Evolutionary conservation across 2,888 invertebrate genomes (phyloP), one percentile per base, ranked within the genome.

Genomic region (Scaptodrosophila latifasciaeformis): DNA sequence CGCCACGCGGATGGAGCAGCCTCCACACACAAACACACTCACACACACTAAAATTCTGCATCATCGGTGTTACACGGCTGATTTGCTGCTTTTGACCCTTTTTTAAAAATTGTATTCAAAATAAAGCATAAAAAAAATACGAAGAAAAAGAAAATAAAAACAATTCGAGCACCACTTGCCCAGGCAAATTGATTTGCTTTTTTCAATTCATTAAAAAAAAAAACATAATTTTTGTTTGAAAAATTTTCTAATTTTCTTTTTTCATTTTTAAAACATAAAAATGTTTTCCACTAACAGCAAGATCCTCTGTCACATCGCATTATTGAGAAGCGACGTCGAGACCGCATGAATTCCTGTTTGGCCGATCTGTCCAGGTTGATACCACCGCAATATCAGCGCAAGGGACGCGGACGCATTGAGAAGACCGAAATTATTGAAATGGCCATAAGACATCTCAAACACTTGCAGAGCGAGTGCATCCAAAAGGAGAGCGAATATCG

Each of bases 381-480:
- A 61, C 98, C 97, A 0, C 92, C 95, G 1, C 94, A 95, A 79
- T 97, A 96, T 85, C 89, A 96, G 81, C 96, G 97, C 86, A 97
- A 97, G 86, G 97, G 97, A 5, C 91, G 97, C 49, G 97, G 97
- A 12, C 90, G 98, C 35, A 95, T 98, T 44, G 98, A 98, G 86
- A 98, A 98, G 88, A 97, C 97, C 0, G 97, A 98, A 88, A 97
- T 98, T 59, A 97, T 98, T 55, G 97, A 98, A 87, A 96, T 97
- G 96, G 97, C 97, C 35, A 97, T 97, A 63, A 91, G 95, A 53
- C 96, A 97, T 82, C 92, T 98, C 88, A 95, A 96, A 84, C 93
- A 93, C 86, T 88, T 98, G 59, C 96, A 96, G 83, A 92, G 91
- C 59, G 89, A 86, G 61, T 86, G 84, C 56, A 56, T 85, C 35